Conservation (phyloP, 2,888 invertebrate species). For the Micoletzkya japonica region DNA sequence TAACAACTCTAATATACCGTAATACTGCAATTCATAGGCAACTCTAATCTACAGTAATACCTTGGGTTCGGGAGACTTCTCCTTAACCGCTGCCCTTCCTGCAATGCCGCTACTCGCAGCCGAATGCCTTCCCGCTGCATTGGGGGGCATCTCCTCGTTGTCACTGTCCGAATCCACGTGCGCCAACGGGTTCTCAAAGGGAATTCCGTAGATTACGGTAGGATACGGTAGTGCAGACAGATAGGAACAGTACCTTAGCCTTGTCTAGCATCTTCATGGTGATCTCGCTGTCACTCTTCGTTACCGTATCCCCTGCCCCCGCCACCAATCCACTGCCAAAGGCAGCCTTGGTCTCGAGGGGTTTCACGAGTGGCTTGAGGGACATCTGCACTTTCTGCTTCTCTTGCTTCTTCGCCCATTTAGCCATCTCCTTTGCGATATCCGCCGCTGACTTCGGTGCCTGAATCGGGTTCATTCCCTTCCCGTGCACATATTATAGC, state of each 20-base stretch:
- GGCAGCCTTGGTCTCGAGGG: conserved; percentile 38
- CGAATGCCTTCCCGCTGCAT: background rate
- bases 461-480: too few relatives aligned
- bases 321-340: conserved; percentile 31
- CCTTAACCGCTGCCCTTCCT: conserved; percentile 9
- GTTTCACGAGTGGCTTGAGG: conserved; percentile 35
- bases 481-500: too few relatives aligned
- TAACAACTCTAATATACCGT: too few relatives aligned
- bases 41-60: too few relatives aligned
- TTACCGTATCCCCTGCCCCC: background rate
- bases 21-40: too few relatives aligned
- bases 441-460: conserved; percentile 63
- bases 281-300: conserved; percentile 4
- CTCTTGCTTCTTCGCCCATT: conserved; percentile 95
- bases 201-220: background rate
- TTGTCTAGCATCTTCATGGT: conserved; percentile 19
- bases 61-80: conserved; percentile 46
- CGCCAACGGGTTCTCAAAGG: conserved; percentile 34
- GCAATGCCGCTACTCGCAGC: conserved; percentile 56
- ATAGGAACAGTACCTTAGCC: background rate
- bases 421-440: conserved; percentile 76
- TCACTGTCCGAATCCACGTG: conserved; percentile 30
- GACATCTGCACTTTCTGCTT: conserved; percentile 69
- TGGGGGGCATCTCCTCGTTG: conserved; percentile 38
- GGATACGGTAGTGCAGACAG: background rate